Conservation (phyloP, 2,888 invertebrate genomes). For the Adelphocoris suturalis region DNA sequence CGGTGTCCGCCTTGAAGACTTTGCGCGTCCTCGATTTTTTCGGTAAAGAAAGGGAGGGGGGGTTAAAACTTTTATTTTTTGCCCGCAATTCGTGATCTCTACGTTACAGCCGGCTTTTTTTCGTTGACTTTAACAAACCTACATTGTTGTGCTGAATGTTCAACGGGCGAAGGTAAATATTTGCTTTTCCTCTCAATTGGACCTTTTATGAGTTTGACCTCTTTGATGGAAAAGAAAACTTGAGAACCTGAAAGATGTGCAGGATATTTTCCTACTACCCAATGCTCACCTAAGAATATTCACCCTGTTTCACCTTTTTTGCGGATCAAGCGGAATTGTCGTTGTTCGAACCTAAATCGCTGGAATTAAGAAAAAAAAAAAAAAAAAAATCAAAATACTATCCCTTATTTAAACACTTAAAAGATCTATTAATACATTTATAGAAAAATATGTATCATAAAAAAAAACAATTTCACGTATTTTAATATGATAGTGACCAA, state of each 20-base stretch:
- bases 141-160: not conserved
- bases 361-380: too few species aligned
- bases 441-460: too few species aligned
- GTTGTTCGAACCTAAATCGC: too few species aligned
- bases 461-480: too few species aligned
- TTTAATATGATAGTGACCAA: too few species aligned
- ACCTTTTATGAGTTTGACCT: conserved; percentile 30
- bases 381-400: too few species aligned
- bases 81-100: not conserved
- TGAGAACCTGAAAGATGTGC: not conserved
- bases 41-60: not conserved
- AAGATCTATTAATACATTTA: too few species aligned
- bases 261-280: not conserved
- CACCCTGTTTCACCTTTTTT: too few species aligned
- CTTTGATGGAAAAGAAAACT: not conserved
- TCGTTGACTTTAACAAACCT: not conserved
- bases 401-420: too few species aligned
- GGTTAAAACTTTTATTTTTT: not conserved
- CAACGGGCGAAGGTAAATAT: not conserved
- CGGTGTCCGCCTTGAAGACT: not conserved
- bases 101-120: not conserved
- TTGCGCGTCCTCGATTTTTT: not conserved
- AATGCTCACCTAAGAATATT: too few species aligned
- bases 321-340: too few species aligned
- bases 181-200: conserved; percentile 20